A percentile compares a stretch with the other conserved stretches of the same genome.
phyloP scores from a whole-genome alignment of 2,888 invertebrate genomes.

The Chrysodeixis includens region DNA sequence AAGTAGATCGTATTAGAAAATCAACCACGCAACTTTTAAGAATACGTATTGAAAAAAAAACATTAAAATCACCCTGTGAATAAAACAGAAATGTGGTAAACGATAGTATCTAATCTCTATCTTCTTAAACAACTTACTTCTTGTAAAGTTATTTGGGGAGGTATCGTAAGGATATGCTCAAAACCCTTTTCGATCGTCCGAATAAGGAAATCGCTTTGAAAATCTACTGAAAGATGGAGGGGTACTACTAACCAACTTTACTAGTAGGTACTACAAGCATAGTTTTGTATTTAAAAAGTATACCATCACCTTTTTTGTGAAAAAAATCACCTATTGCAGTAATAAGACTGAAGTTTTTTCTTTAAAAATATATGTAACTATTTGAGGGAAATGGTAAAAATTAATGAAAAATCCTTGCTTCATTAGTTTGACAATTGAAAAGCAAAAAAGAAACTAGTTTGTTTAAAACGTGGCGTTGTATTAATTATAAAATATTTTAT shows the following conservation, averaged over 20 bases:
- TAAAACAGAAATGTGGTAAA: background rate
- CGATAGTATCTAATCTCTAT: constrained; percentile 1
- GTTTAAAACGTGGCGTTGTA: background rate
- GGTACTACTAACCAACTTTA: too few relatives aligned
- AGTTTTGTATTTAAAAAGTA: constrained; percentile 22
- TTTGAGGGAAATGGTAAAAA: too few relatives aligned
- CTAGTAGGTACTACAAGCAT: constrained; percentile 23
- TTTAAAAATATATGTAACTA: too few relatives aligned
- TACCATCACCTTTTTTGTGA: constrained; percentile 14
- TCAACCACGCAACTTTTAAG: too few relatives aligned
- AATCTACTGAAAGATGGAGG: constrained; percentile 30
- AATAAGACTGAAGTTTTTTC: too few relatives aligned
- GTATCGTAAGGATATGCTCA: constrained; percentile 33
- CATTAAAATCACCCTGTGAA: background rate
- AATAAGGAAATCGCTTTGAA: constrained; percentile 44
- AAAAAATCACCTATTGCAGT: too few relatives aligned
- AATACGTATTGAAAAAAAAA: too few relatives aligned
- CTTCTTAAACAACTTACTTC: constrained; percentile 12
- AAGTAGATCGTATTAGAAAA: too few relatives aligned
- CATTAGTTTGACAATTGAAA: too few relatives aligned
- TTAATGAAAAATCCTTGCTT: too few relatives aligned
- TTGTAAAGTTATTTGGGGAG: constrained; percentile 41
- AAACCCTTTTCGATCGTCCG: constrained; percentile 47
- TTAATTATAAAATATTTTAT: background rate
- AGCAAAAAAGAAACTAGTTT: background rate